Evolutionary conservation across 1,140 invertebrate species (phyloP), one percentile per base, ranked within the genome.

Genomic region (Lerema accius): DNA sequence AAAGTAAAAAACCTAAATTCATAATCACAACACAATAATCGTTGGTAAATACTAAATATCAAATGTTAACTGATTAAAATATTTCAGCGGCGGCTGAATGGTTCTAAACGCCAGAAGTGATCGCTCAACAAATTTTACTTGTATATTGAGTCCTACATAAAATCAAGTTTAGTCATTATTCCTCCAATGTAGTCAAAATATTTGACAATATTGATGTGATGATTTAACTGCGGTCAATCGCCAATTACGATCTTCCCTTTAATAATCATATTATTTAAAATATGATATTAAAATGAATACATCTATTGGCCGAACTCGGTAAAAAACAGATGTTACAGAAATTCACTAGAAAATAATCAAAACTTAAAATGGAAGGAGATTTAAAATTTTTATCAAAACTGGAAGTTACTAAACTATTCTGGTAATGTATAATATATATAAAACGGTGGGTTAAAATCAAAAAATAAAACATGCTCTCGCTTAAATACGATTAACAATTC

Each of bases 401-500:
- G 49, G 17, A 63, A 64, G 23, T 40, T 39, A 10, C 16, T 50
- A 60, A 69, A 67, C 45, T 62, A 56, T 39, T 65, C 48, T 75
- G 51, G 66, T 65, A 16, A 66, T 45, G 64, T 68, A 61, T 61
- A 62, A 35, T n/a, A n/a, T n/a, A n/a, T n/a, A 60, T 71, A 73
- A 78, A 82, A 80, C 49, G 64, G 63, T 71, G 61, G 45, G 62
- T 73, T 71, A 78, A 77, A 84, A 84, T 82, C 78, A 81, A 80
- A 80, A 86, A 84, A 84, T 86, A 86, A 87, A 89, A 86, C 86
- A 89, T 89, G 83, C 86, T 73, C 66, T 75, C 62, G 56, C 49
- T 69, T 63, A 78, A 53, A 67, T 58, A 42, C 42, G 53, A 56
- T 56, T 56, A 56, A 56, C 39, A 43, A 58, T 46, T 46, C n/a